Conservation (phyloP, 2,888 invertebrate genomes). For the Oxytorus armatus region DNA sequence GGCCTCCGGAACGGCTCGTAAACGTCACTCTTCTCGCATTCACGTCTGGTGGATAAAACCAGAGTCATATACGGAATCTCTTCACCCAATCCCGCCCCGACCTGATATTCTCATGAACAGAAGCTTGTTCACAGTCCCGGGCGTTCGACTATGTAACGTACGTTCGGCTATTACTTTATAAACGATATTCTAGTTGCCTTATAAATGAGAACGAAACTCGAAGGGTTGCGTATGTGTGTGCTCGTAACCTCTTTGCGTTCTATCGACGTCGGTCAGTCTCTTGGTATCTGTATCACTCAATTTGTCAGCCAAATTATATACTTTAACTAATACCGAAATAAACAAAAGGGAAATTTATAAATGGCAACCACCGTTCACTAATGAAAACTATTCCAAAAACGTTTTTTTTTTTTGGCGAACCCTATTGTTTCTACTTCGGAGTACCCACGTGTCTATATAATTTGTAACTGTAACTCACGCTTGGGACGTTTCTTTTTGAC, state of each 20-base stretch:
- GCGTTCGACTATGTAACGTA: slow-evolving; percentile 43
- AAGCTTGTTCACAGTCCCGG: slow-evolving; percentile 36
- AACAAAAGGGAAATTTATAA: no score
- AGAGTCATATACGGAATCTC: slow-evolving; percentile 57
- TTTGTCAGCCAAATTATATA: no score
- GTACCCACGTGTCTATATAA: neutral
- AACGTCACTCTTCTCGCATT: slow-evolving; percentile 71
- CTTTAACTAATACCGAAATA: no score
- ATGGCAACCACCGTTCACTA: no score
- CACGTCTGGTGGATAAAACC: slow-evolving; percentile 69
- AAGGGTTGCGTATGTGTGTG: slow-evolving; percentile 22
- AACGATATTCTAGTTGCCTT: slow-evolving; percentile 71
- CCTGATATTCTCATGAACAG: slow-evolving; percentile 39
- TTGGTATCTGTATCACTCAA: slow-evolving; percentile 5
- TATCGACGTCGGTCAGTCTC: slow-evolving; percentile 57
- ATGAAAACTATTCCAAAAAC: no score
- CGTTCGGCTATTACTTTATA: slow-evolving; percentile 74
- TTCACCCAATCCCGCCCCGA: slow-evolving; percentile 41
- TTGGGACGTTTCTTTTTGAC: no score
- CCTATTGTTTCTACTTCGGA: neutral
- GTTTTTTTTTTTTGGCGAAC: no score
- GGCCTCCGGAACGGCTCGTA: slow-evolving; percentile 72
- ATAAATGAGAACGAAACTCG: slow-evolving; percentile 67
- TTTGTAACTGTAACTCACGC: no score
- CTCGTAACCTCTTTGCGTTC: neutral